These are phyloP conservation scores for Psittacula derbiana DNA, from an alignment of 2,797 vertebrate genomes.

Conservation along the genomic window DNA sequence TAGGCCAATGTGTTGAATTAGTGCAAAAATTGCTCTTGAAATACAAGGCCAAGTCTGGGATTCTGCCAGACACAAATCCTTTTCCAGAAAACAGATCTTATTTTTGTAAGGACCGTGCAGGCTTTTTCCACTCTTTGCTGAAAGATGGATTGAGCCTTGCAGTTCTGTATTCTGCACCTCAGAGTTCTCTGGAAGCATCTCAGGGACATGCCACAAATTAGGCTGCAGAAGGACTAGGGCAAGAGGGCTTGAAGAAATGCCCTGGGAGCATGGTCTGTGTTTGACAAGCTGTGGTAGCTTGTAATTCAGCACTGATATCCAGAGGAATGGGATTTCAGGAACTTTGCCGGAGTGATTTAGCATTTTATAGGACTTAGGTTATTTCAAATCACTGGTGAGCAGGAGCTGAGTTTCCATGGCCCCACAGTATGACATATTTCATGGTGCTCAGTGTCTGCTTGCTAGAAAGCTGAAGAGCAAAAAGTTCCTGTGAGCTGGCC, in stretches of 20 bases:
- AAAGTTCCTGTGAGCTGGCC: neutral
- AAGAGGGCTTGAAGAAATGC: neutral
- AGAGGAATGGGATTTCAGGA: neutral
- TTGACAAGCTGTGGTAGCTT: neutral
- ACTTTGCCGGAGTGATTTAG: neutral
- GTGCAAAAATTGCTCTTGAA: neutral
- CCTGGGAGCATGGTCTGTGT: neutral
- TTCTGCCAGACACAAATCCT: neutral
- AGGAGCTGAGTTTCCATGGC: neutral
- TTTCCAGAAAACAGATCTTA: neutral
- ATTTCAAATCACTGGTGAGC: neutral
- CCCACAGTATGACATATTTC: neutral
- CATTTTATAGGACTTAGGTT: neutral
- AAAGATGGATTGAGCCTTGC: neutral
- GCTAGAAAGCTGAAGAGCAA: neutral
- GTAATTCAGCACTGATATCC: neutral
- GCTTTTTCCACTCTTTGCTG: neutral
- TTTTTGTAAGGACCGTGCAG: neutral
- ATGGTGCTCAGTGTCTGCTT: neutral
- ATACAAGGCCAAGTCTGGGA: neutral
- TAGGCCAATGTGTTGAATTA: neutral
- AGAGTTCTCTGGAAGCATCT: neutral
- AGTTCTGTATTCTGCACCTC: neutral
- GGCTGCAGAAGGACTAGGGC: neutral
- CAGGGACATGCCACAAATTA: neutral